A percentile compares a stretch with the other conserved stretches of the same genome.
phyloP scores from a whole-genome alignment of 30 jellyfish, hydroid and myxozoan genomes.

The Catostylus mosaicus region DNA sequence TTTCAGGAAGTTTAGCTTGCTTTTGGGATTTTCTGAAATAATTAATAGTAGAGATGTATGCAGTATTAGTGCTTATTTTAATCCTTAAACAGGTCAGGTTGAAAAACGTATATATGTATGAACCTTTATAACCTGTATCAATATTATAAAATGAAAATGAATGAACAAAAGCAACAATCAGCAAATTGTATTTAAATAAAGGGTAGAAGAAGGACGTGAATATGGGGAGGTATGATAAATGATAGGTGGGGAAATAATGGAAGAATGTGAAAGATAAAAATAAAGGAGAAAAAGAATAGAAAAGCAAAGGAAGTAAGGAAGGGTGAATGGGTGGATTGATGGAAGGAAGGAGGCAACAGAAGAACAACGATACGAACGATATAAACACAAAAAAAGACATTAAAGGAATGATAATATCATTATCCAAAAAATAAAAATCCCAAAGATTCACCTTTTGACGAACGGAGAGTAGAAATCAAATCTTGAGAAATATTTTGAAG shows the following conservation, averaged over 20 bases:
- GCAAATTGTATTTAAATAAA: neutral
- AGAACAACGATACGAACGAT: too few species aligned
- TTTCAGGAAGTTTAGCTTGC: slow-evolving; percentile 27
- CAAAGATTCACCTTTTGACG: neutral
- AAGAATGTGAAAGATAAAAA: neutral
- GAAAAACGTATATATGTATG: too few species aligned
- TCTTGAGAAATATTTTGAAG: slow-evolving; percentile 28
- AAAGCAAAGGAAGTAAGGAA: neutral
- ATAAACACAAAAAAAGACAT: neutral
- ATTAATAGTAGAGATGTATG: neutral
- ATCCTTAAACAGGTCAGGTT: too few species aligned
- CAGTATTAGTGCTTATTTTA: too few species aligned
- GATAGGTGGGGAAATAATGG: neutral
- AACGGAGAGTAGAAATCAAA: neutral
- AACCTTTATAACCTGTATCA: too few species aligned
- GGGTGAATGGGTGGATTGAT: too few species aligned
- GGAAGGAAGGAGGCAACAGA: too few species aligned
- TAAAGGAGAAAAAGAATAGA: neutral
- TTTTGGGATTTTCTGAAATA: slow-evolving; percentile 1
- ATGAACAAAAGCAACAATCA: neutral
- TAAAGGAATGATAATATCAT: neutral
- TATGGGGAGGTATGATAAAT: neutral
- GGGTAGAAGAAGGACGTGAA: neutral
- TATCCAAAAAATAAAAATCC: neutral
- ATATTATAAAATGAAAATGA: too few species aligned